These are phyloP conservation scores for Gopherus flavomarginatus DNA, from an alignment of 2,113 vertebrate genomes.

Conservation along the genomic window DNA sequence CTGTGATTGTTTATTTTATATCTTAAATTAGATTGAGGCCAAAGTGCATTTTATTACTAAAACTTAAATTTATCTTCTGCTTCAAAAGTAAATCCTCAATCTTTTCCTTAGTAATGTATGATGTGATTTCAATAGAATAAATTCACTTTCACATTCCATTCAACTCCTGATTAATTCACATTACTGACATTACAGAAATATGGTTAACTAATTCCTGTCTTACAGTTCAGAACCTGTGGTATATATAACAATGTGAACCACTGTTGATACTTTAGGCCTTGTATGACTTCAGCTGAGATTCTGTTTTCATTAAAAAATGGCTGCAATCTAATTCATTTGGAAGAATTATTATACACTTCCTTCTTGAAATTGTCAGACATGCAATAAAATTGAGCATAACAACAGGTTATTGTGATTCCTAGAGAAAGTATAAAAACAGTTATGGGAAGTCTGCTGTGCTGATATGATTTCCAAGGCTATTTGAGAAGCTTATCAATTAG, in stretches of 20 bases:
- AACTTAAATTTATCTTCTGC: not conserved
- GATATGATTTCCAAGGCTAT: not conserved
- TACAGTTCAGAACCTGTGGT: not conserved
- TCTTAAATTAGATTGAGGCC: not conserved
- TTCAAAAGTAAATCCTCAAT: slow-evolving; percentile 9
- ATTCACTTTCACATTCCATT: slow-evolving; percentile 7
- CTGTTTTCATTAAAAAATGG: slow-evolving; percentile 58
- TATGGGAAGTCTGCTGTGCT: not conserved
- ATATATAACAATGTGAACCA: not conserved
- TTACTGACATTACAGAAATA: slow-evolving; percentile 5
- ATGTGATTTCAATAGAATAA: slow-evolving; percentile 7
- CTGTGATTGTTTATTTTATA: not conserved
- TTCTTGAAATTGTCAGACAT: slow-evolving; percentile 46
- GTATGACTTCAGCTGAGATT: slow-evolving; percentile 43
- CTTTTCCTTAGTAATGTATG: not conserved
- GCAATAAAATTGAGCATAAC: slow-evolving; percentile 46
- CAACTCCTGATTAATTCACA: slow-evolving; percentile 52
- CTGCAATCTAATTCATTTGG: slow-evolving; percentile 67
- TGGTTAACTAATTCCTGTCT: slow-evolving; percentile 17
- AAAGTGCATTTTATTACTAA: not conserved
- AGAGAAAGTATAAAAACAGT: not conserved
- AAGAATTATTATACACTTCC: slow-evolving; percentile 47
- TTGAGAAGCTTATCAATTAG: slow-evolving; percentile 32
- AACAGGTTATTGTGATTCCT: not conserved
- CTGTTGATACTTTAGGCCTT: not conserved